Conservation (phyloP, 2,113 vertebrate species). For the Percopsis transmontana region DNA sequence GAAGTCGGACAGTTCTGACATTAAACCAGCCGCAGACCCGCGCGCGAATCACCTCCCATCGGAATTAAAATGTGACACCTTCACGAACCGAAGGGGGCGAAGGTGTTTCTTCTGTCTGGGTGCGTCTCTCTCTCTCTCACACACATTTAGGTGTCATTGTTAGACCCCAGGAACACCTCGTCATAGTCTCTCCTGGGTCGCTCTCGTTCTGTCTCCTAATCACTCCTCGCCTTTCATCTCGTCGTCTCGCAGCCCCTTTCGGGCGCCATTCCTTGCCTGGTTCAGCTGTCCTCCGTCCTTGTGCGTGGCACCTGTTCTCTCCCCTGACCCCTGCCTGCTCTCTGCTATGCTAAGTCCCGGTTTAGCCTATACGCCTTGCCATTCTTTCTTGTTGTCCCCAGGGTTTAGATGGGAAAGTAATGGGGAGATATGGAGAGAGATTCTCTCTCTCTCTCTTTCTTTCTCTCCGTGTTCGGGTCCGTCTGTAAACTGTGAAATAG, state of each 20-base stretch:
- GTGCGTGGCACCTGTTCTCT: constrained; percentile 57
- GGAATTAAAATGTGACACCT: constrained; percentile 26
- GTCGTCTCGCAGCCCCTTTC: not conserved
- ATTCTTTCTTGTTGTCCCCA: constrained; percentile 16
- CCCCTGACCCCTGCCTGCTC: constrained; percentile 26
- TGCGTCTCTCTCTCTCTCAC: not conserved
- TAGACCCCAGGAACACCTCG: not conserved
- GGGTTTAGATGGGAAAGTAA: not conserved
- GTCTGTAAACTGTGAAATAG: not conserved
- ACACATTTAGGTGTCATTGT: not conserved
- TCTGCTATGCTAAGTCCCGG: constrained; percentile 32
- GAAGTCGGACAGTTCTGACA: constrained; percentile 23
- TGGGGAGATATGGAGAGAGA: not conserved
- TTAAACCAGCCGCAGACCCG: constrained; percentile 20
- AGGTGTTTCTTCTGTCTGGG: not conserved
- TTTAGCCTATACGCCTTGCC: constrained; percentile 33
- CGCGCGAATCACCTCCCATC: not conserved
- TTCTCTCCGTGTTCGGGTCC: not conserved
- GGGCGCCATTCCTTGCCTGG: not conserved
- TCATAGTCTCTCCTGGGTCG: constrained; percentile 4
- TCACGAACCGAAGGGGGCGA: not conserved
- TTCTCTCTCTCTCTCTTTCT: not conserved
- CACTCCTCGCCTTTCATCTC: not conserved
- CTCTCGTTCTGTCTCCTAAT: constrained; percentile 9
- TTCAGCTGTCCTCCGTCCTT: constrained; percentile 57